Conservation (phyloP, 2,797 vertebrate species). For the Muraenolepis orangiensis region DNA sequence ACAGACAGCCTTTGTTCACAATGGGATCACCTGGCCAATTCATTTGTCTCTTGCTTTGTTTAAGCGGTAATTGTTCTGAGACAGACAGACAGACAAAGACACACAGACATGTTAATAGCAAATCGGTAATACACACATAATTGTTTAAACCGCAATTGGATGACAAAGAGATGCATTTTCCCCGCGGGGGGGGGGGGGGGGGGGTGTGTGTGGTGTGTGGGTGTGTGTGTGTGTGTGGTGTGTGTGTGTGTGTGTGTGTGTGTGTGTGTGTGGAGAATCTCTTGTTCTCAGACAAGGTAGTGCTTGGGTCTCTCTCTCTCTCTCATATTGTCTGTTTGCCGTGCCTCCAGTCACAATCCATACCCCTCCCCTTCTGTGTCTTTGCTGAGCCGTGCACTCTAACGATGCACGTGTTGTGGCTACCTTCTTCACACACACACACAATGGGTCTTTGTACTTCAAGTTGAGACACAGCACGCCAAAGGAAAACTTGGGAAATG, state of each 20-base stretch:
- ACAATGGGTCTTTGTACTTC: neutral
- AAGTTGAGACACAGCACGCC: too few species aligned
- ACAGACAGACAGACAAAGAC: neutral
- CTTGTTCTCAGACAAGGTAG: neutral
- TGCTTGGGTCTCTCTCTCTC: neutral
- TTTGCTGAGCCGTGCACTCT: neutral
- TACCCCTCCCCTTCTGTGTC: neutral
- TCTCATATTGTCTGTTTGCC: neutral
- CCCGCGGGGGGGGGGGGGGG: too few species aligned
- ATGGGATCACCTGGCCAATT: neutral
- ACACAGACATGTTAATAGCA: neutral
- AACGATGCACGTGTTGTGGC: neutral
- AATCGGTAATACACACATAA: slow-evolving; percentile 6
- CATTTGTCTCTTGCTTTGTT: neutral
- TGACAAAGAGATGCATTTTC: slow-evolving; percentile 69
- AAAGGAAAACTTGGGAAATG: slow-evolving; percentile 7
- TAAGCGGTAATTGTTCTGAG: neutral
- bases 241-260: too few species aligned
- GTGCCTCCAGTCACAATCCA: slow-evolving; percentile 23
- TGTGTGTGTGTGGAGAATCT: neutral
- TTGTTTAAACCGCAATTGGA: slow-evolving; percentile 40
- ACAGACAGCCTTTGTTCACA: neutral
- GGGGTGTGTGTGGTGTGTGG: too few species aligned
- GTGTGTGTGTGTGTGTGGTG: too few species aligned
- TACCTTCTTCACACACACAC: neutral